Base-by-base conservation (phyloP, 2,888 invertebrate species). In the Leptinotarsa juncta region DNA sequence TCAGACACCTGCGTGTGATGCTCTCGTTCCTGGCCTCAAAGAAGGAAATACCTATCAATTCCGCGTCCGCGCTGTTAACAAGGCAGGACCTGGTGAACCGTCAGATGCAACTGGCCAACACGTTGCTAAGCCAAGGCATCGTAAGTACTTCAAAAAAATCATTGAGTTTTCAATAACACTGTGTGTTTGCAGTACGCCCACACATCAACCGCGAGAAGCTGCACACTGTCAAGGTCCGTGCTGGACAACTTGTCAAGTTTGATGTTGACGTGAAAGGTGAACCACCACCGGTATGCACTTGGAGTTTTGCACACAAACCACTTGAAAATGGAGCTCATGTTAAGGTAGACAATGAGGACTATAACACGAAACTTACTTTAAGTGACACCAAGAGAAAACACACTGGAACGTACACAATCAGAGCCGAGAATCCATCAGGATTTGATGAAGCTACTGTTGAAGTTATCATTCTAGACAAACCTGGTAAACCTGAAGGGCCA, bases 241-340 rank as follows among this genome's bases (percentile, higher is more conserved):
- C 97, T 26, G 97, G 98, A 0, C 94, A 96, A 84, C 90, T 93
- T 14, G 94, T 98, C 82, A 96, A 95, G 83, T 91, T 98, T 83
- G 97, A 97, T 86, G 97, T 99, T 3, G 96, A 97, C 87, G 95
- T 97, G 81, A 94, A 95, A 86, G 99, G 99, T 86, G 99, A 99
- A 90, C 99, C 99, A 68, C 95, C 97, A 84, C 99, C 99, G 88
- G 94, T 93, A 79, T 92, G 95, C 82, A 94, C 93, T 7, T 97
- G 97, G 97, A 92, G 90, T 77, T 92, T 94, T 82, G 91, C 90
- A 66, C 91, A 90, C 80, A 92, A 92, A 88, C 91, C 91, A 77
- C 88, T 96, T 73, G 93, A 94, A 84, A 92, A 91, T 42, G 91
- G 91, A 67, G 90, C 92, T 12, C 92, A 23, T 23, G 86, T 93